These are phyloP conservation scores for Chloebia gouldiae DNA, from an alignment of 2,113 vertebrate genomes.

Conservation along the genomic window DNA sequence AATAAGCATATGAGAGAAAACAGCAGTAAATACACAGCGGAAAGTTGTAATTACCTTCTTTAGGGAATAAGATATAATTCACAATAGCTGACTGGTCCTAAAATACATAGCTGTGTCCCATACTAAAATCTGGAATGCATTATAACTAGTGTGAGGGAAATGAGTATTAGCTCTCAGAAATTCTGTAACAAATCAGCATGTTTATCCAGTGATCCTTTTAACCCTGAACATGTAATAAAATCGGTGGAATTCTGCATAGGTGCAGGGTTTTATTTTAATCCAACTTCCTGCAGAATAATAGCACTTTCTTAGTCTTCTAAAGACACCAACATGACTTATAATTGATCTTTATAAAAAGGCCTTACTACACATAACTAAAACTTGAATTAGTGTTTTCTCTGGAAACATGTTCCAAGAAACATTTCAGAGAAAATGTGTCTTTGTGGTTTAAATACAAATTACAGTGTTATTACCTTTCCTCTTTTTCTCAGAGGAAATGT, in stretches of 20 bases:
- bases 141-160: conserved; percentile 12
- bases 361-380: background rate
- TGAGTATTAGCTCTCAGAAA: conserved; percentile 18
- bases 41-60: conserved; percentile 16
- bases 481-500: background rate
- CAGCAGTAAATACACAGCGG: background rate
- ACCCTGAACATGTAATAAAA: conserved; percentile 16
- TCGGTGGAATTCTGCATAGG: conserved; percentile 7
- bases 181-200: conserved; percentile 3
- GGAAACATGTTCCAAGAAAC: background rate
- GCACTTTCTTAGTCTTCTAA: background rate
- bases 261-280: conserved; percentile 18
- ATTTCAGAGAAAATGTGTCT: background rate
- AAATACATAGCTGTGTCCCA: background rate
- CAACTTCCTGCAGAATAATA: background rate
- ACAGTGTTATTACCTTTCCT: background rate
- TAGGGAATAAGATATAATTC: conserved; percentile 7
- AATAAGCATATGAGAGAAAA: background rate
- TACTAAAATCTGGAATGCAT: conserved; percentile 43
- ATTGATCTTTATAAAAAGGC: background rate
- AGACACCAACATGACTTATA: background rate
- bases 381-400: background rate
- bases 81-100: conserved; percentile 6
- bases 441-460: conserved; percentile 17
- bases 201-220: conserved; percentile 43